A percentile compares a stretch with the other conserved stretches of the same genome.
Conservation (phyloP, 2,888 invertebrate genomes). For the Plagodis dolabraria region DNA sequence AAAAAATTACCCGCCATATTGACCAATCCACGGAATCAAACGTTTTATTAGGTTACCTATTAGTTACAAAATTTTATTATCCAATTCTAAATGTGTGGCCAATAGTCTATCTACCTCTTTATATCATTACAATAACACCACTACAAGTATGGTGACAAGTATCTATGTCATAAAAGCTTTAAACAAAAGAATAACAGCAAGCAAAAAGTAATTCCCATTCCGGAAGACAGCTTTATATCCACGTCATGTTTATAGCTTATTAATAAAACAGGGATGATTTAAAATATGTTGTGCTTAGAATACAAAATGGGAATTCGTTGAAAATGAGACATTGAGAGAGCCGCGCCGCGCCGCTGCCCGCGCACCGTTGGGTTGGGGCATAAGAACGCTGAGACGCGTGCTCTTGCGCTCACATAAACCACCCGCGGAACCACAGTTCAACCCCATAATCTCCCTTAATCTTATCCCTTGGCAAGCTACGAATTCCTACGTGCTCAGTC, state of each 20-base stretch:
- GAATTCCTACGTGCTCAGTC: conserved; percentile 65
- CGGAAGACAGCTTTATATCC: conserved; percentile 34
- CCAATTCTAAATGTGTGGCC: too few relatives aligned
- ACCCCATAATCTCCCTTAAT: conserved; percentile 3
- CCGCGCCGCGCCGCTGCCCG: conserved; percentile 20
- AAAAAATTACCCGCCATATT: too few relatives aligned
- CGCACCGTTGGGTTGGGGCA: conserved; percentile 5
- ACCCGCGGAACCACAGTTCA: conserved; percentile 5
- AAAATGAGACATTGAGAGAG: conserved; percentile 41
- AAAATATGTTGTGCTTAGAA: conserved; percentile 36
- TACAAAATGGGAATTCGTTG: conserved; percentile 40
- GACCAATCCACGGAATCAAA: too few relatives aligned
- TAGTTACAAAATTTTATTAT: too few relatives aligned
- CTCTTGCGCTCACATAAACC: conserved; percentile 26
- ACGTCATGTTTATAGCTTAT: conserved; percentile 32
- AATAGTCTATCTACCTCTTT: too few relatives aligned
- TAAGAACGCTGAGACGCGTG: conserved; percentile 42
- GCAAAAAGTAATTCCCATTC: conserved; percentile 25
- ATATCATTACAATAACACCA: too few relatives aligned
- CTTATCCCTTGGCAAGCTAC: conserved; percentile 35
- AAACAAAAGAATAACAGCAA: conserved; percentile 15
- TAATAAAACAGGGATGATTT: conserved; percentile 35
- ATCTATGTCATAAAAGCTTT: conserved; percentile 12
- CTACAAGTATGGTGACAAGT: too few relatives aligned
- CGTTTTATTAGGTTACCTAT: too few relatives aligned